A percentile compares a stretch with the other conserved stretches of the same genome.
Evolutionary conservation across 2,888 invertebrate species (phyloP).

Genomic region (Epinotia bilunana): DNA sequence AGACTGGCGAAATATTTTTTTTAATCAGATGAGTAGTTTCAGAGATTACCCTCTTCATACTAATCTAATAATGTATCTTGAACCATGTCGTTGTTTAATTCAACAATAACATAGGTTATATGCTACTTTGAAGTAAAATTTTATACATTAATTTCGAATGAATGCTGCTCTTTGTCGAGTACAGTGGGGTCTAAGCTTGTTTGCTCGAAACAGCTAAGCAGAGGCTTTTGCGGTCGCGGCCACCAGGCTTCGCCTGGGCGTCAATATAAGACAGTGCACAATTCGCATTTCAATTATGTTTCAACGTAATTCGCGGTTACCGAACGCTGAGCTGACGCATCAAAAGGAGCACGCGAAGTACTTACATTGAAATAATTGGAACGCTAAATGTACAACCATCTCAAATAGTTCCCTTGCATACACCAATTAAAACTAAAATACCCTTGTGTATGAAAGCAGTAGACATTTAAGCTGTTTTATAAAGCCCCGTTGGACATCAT

Average conservation of each 20-base stretch:
- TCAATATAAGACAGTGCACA: not conserved
- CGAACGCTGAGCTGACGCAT: too few relatives aligned
- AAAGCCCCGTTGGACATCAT: too few relatives aligned
- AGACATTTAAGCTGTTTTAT: too few relatives aligned
- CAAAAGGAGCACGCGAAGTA: too few relatives aligned
- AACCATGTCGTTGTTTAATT: not conserved
- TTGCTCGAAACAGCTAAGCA: constrained; percentile 28
- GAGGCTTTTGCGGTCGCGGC: constrained; percentile 30
- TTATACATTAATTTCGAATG: not conserved
- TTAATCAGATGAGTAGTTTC: too few relatives aligned
- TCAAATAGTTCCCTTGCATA: too few relatives aligned
- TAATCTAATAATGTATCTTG: not conserved
- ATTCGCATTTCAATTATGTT: not conserved
- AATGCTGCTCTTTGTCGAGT: constrained; percentile 7
- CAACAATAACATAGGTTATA: not conserved
- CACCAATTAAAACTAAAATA: too few relatives aligned
- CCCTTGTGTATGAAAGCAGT: too few relatives aligned
- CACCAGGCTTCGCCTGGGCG: not conserved
- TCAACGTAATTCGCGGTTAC: not conserved
- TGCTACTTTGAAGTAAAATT: not conserved
- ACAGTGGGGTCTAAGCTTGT: constrained; percentile 5
- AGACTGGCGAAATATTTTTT: too few relatives aligned
- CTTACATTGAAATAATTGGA: too few relatives aligned
- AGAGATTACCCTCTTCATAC: too few relatives aligned
- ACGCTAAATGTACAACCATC: too few relatives aligned